These are phyloP conservation scores for Gymnosoma rotundatum DNA, from an alignment of 2,888 invertebrate species.

Conservation along the genomic window DNA sequence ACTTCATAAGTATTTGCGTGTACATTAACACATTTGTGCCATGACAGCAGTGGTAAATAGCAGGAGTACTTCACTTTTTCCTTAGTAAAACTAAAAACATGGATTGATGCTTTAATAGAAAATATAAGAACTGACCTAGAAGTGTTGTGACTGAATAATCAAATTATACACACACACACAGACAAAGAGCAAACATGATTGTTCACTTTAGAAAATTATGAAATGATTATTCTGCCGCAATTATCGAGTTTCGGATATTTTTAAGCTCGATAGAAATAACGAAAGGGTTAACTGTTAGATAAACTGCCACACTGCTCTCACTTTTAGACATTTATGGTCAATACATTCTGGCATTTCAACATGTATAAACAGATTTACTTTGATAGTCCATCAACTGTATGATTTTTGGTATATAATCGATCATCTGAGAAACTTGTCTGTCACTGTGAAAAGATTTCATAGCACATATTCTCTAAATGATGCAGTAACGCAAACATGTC, in stretches of 20 bases:
- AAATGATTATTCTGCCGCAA: not conserved
- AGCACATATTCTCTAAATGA: no score
- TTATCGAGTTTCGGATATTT: not conserved
- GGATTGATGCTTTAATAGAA: slow-evolving; percentile 43
- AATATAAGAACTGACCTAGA: slow-evolving; percentile 58
- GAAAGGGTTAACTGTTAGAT: no score
- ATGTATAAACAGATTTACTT: no score
- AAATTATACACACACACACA: slow-evolving; percentile 18
- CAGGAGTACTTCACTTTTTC: slow-evolving; percentile 52
- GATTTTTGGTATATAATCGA: no score
- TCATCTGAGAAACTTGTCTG: no score
- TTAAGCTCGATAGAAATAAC: no score
- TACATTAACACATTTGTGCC: slow-evolving; percentile 3
- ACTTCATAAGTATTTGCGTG: not conserved
- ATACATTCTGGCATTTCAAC: no score
- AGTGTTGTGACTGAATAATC: slow-evolving; percentile 53
- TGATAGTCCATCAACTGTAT: no score
- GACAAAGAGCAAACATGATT: slow-evolving; percentile 32
- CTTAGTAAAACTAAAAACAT: slow-evolving; percentile 32
- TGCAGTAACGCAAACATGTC: no score
- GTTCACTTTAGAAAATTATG: not conserved
- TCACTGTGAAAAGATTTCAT: no score
- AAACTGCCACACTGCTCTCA: no score
- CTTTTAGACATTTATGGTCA: no score
- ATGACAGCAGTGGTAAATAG: not conserved